phyloP scores from a whole-genome alignment of 2,797 vertebrate genomes.

The Apogon talboti region DNA sequence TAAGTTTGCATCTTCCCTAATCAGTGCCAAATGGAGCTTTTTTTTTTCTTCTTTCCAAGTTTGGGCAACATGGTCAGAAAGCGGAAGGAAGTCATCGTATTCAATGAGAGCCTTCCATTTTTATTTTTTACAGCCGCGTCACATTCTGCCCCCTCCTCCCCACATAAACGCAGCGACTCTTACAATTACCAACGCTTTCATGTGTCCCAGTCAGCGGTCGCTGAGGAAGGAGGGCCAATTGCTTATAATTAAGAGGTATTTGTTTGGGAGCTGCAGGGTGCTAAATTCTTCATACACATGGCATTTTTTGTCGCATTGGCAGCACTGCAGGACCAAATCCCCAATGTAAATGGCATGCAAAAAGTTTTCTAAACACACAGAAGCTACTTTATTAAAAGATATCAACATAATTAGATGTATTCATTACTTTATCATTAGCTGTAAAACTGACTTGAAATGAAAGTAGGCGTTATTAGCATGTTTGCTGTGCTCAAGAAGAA shows the following conservation, averaged over 20 bases:
- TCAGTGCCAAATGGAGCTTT: conserved; percentile 80
- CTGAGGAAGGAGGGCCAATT: conserved; percentile 66
- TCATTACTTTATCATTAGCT: not conserved
- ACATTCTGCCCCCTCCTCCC: conserved; percentile 29
- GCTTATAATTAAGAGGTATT: conserved; percentile 78
- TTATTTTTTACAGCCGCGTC: conserved; percentile 67
- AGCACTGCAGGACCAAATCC: conserved; percentile 22
- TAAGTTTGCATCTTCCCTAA: conserved; percentile 79
- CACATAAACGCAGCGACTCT: conserved; percentile 66
- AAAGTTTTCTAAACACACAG: not conserved
- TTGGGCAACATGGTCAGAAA: conserved; percentile 41
- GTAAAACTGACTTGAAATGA: conserved; percentile 3
- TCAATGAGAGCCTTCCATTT: conserved; percentile 77
- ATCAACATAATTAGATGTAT: too few species aligned
- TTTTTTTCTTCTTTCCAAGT: conserved; percentile 32
- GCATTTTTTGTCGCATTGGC: conserved; percentile 53
- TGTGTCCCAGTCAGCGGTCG: conserved; percentile 71
- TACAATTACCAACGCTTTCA: conserved; percentile 72
- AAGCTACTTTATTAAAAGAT: too few species aligned
- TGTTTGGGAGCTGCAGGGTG: conserved; percentile 67
- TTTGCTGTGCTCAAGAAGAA: conserved; percentile 10
- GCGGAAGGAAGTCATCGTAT: conserved; percentile 79
- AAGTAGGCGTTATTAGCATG: not conserved
- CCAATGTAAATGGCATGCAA: not conserved
- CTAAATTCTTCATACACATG: conserved; percentile 65